A percentile compares a stretch with the other conserved stretches of the same genome.
These are phyloP conservation scores for Anastrepha ludens DNA, from an alignment of 1,140 invertebrate genomes.

Conservation along the genomic window DNA sequence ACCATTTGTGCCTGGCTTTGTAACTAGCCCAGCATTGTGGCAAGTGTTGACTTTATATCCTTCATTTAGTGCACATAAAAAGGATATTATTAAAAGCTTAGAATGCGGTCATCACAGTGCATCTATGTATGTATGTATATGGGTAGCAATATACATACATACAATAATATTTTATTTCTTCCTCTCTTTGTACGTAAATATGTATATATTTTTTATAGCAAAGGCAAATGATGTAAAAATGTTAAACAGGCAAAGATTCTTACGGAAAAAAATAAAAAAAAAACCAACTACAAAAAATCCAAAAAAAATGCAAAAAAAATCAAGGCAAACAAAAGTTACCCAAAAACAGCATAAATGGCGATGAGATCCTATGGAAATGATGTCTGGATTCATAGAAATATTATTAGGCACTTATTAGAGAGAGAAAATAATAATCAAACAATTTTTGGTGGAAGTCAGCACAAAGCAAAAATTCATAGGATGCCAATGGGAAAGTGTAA, in stretches of 20 bases:
- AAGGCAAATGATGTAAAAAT: slow-evolving; percentile 47
- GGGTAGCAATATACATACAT: slow-evolving; percentile 59
- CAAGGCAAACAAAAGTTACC: neutral
- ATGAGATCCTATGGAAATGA: neutral
- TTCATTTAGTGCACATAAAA: slow-evolving; percentile 73
- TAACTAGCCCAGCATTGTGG: slow-evolving; percentile 67
- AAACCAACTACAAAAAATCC: neutral
- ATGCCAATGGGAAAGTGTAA: no score
- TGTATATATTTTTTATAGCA: neutral
- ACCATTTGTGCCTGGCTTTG: slow-evolving; percentile 42
- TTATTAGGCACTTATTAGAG: neutral
- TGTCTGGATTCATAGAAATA: neutral
- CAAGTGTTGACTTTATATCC: slow-evolving; percentile 74
- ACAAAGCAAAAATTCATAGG: neutral
- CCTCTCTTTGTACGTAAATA: neutral
- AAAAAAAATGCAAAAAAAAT: neutral
- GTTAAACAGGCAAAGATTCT: slow-evolving; percentile 4
- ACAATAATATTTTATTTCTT: neutral
- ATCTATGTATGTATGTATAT: slow-evolving; percentile 59
- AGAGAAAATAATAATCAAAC: neutral
- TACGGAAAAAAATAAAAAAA: neutral
- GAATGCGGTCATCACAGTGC: slow-evolving; percentile 56
- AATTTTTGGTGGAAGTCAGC: neutral
- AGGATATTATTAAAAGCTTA: slow-evolving; percentile 74
- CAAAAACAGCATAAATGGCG: neutral